Evolutionary conservation across 2,113 vertebrate genomes (phyloP).

Genomic region (Megalops atlanticus): DNA sequence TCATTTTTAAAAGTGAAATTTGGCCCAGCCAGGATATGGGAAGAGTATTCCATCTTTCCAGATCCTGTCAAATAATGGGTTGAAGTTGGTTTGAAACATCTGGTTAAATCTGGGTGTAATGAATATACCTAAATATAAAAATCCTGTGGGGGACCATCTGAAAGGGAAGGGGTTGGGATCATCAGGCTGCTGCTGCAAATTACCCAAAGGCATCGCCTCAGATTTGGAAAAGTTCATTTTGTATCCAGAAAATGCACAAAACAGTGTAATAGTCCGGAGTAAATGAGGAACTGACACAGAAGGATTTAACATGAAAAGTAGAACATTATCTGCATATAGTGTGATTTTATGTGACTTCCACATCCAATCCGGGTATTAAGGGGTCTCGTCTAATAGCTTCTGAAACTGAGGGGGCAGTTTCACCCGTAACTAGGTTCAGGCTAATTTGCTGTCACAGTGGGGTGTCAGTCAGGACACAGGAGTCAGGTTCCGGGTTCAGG

Average conservation of each 20-base stretch:
- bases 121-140: neutral
- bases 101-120: no score
- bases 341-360: constrained; percentile 5
- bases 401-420: no score
- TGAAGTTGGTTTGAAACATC: neutral
- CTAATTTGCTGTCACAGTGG: no score
- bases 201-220: neutral
- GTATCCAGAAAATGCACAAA: neutral
- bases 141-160: neutral
- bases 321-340: neutral
- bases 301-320: neutral
- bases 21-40: constrained; percentile 9
- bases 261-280: neutral
- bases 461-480: no score
- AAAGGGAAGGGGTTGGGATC: neutral
- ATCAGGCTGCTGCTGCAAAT: neutral
- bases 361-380: neutral
- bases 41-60: neutral
- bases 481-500: no score
- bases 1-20: no score
- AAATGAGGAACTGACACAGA: neutral
- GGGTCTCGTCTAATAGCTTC: neutral
- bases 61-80: neutral
- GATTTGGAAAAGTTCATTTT: neutral
- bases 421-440: no score